A percentile compares a stretch with the other conserved stretches of the same genome.
These are phyloP conservation scores for Drosophila melanica DNA, from an alignment of 1,140 invertebrate genomes.

Conservation along the genomic window DNA sequence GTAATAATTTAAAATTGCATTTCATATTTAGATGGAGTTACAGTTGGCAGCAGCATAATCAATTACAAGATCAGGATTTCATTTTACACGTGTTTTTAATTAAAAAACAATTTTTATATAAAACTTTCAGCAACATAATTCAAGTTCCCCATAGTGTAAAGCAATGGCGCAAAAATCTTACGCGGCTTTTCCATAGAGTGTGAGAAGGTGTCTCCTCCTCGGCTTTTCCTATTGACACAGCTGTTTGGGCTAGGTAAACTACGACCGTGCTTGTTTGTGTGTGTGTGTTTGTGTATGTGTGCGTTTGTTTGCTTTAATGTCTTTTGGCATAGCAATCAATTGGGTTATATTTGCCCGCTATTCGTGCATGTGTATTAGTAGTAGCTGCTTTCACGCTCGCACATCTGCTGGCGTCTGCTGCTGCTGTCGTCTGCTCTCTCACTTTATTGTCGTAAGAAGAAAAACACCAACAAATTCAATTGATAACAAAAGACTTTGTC, in stretches of 20 bases:
- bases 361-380: conserved; percentile 39
- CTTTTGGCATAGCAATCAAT: conserved; percentile 59
- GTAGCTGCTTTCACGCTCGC: conserved; percentile 51
- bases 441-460: conserved; percentile 46
- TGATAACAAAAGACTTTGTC: conserved; percentile 63
- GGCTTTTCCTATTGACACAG: conserved; percentile 62
- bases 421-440: conserved; percentile 34
- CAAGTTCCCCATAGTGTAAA: not conserved
- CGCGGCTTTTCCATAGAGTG: conserved; percentile 9
- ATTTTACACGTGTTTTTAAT: too few relatives aligned
- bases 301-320: conserved; percentile 37
- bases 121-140: too few relatives aligned
- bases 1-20: too few relatives aligned
- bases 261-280: conserved; percentile 22
- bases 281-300: conserved; percentile 39
- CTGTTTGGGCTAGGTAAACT: conserved; percentile 40
- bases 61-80: too few relatives aligned
- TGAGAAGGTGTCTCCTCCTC: conserved; percentile 27
- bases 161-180: conserved; percentile 48
- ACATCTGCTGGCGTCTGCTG: not conserved
- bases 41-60: too few relatives aligned
- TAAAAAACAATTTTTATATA: too few relatives aligned
- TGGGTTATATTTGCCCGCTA: conserved; percentile 54
- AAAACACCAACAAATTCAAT: conserved; percentile 37
- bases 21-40: too few relatives aligned